phyloP scores from a whole-genome alignment of 2,888 invertebrate genomes.

The Pachymerium ferrugineum region DNA sequence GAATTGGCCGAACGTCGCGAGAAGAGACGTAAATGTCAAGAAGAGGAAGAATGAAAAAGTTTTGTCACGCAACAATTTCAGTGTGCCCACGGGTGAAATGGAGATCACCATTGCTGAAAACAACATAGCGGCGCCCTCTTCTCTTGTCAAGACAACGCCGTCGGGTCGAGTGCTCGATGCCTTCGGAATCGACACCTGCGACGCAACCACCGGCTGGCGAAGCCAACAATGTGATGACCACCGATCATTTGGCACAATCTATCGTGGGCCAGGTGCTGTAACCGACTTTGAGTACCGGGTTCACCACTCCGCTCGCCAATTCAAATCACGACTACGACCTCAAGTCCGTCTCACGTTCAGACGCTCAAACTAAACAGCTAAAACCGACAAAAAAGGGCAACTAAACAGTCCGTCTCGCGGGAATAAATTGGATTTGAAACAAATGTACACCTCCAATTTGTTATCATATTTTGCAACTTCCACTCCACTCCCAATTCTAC shows the following conservation, averaged over 20 bases:
- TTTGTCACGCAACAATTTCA: too few species aligned
- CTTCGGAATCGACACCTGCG: too few species aligned
- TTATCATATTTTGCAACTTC: too few species aligned
- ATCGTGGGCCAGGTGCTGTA: conserved; percentile 50
- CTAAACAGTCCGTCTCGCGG: too few species aligned
- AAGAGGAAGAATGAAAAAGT: conserved; percentile 42
- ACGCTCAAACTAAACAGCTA: neutral
- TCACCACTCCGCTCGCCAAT: conserved; percentile 27
- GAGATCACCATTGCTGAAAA: conserved; percentile 29
- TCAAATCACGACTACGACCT: conserved; percentile 31
- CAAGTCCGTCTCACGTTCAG: too few species aligned
- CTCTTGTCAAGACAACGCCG: too few species aligned
- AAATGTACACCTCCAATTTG: too few species aligned
- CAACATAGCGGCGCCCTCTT: neutral
- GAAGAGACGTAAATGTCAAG: conserved; percentile 53
- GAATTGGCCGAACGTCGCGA: conserved; percentile 60
- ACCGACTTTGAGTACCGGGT: conserved; percentile 39
- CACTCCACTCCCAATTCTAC: too few species aligned
- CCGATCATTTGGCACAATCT: conserved; percentile 44
- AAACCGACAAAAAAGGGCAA: too few species aligned
- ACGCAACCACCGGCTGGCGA: neutral
- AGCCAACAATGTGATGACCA: conserved; percentile 32
- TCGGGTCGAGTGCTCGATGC: too few species aligned
- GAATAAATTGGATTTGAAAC: too few species aligned
- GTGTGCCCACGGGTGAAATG: conserved; percentile 35